These are phyloP conservation scores for Paralichthys olivaceus DNA, from an alignment of 2,113 vertebrate species.

Conservation along the genomic window DNA sequence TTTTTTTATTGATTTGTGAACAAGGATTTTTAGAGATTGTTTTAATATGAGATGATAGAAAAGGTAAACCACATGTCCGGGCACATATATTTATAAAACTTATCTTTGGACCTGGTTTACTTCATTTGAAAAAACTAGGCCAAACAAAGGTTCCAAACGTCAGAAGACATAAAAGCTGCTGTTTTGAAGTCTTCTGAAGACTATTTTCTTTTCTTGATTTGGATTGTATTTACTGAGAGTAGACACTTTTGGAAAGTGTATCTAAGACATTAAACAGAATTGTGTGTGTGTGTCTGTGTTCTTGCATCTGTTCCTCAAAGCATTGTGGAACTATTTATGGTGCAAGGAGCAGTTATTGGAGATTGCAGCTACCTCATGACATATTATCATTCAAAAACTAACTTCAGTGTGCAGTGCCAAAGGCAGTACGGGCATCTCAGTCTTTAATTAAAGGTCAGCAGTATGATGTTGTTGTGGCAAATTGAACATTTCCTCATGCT, in stretches of 20 bases:
- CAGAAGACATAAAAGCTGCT: background rate
- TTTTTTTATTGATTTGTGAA: background rate
- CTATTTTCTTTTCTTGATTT: background rate
- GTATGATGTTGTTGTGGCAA: no score
- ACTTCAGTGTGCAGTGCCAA: background rate
- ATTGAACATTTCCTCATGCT: no score
- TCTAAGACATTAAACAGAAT: no score
- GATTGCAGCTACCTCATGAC: no score
- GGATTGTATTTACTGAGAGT: background rate
- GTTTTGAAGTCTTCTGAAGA: background rate
- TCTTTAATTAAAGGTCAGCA: no score
- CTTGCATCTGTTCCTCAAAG: no score
- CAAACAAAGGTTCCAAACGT: background rate
- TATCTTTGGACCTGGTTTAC: background rate
- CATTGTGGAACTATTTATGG: no score
- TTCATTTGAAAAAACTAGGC: background rate
- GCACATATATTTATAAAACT: background rate
- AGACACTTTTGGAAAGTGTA: background rate
- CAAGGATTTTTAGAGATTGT: background rate
- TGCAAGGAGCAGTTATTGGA: no score
- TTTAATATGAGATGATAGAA: background rate
- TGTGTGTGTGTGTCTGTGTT: no score
- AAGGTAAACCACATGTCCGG: background rate
- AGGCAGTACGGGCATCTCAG: background rate
- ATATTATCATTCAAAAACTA: no score